Conservation (phyloP, 2,113 vertebrate species). For the Brachyistius frenatus region DNA sequence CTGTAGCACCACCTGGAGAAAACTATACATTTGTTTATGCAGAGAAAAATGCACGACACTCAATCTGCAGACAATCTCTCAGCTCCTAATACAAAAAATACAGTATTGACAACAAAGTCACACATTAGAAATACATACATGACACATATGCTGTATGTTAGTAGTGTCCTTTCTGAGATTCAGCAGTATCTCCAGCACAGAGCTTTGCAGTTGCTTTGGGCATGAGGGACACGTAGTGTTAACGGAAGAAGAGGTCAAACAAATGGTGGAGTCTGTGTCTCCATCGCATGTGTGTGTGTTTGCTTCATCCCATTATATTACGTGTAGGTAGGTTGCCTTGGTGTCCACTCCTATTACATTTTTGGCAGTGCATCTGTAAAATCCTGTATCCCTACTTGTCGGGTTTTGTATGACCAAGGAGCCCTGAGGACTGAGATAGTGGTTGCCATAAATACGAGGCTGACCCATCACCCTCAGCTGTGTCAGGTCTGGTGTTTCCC, state of each 20-base stretch:
- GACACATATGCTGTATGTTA: slow-evolving; percentile 31
- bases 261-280: slow-evolving; percentile 15
- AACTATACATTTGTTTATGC: background rate
- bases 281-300: slow-evolving; percentile 18
- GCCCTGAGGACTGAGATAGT: slow-evolving; percentile 91
- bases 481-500: slow-evolving; percentile 92
- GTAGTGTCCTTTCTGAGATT: slow-evolving; percentile 51
- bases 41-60: background rate
- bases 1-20: background rate
- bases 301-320: slow-evolving; percentile 84
- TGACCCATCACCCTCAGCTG: slow-evolving; percentile 85
- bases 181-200: slow-evolving; percentile 72
- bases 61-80: background rate
- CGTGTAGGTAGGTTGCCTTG: slow-evolving; percentile 92
- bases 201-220: slow-evolving; percentile 81
- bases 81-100: slow-evolving; percentile 23
- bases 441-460: slow-evolving; percentile 90
- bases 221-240: slow-evolving; percentile 42
- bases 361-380: slow-evolving; percentile 93
- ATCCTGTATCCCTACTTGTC: slow-evolving; percentile 88
- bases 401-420: slow-evolving; percentile 90
- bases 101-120: slow-evolving; percentile 24
- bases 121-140: slow-evolving; percentile 36
- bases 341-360: slow-evolving; percentile 92
- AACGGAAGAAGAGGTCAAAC: slow-evolving; percentile 19